phyloP scores from a whole-genome alignment of 2,113 vertebrate species.

The Sinocyclocheilus anophthalmus region DNA sequence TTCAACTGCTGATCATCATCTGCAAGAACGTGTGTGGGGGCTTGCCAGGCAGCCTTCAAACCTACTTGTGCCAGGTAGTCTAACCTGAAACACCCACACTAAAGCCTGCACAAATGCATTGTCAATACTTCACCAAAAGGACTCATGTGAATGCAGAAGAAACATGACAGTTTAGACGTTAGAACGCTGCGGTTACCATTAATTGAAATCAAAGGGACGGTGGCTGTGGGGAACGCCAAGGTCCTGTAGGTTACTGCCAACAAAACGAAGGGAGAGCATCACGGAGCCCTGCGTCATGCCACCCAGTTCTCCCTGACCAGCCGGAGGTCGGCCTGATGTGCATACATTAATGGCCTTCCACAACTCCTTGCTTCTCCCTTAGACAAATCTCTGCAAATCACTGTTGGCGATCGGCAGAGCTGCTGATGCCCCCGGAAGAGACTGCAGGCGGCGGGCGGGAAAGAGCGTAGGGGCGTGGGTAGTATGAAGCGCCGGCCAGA shows the following conservation, averaged over 20 bases:
- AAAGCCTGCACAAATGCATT: slow-evolving; percentile 9
- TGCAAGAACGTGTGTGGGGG: slow-evolving; percentile 59
- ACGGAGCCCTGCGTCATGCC: slow-evolving; percentile 45
- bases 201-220: slow-evolving; percentile 62
- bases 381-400: slow-evolving; percentile 84
- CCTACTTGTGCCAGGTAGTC: slow-evolving; percentile 39
- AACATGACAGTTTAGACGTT: slow-evolving; percentile 32
- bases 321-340: slow-evolving; percentile 64
- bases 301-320: slow-evolving; percentile 44
- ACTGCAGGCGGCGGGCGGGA: slow-evolving; percentile 63
- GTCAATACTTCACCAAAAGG: not conserved
- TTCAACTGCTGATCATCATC: slow-evolving; percentile 59
- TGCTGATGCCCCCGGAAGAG: slow-evolving; percentile 67
- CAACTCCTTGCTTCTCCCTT: slow-evolving; percentile 86
- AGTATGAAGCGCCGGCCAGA: slow-evolving; percentile 64
- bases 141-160: not conserved
- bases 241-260: slow-evolving; percentile 54
- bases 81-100: slow-evolving; percentile 30
- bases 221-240: slow-evolving; percentile 53
- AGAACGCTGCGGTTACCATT: slow-evolving; percentile 51
- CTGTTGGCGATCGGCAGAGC: slow-evolving; percentile 73
- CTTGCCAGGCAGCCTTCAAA: slow-evolving; percentile 57
- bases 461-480: not conserved
- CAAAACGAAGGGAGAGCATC: slow-evolving; percentile 56
- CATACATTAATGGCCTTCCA: slow-evolving; percentile 79